Base-by-base conservation (phyloP, 2,113 vertebrate species). In the Cyanistes caeruleus region DNA sequence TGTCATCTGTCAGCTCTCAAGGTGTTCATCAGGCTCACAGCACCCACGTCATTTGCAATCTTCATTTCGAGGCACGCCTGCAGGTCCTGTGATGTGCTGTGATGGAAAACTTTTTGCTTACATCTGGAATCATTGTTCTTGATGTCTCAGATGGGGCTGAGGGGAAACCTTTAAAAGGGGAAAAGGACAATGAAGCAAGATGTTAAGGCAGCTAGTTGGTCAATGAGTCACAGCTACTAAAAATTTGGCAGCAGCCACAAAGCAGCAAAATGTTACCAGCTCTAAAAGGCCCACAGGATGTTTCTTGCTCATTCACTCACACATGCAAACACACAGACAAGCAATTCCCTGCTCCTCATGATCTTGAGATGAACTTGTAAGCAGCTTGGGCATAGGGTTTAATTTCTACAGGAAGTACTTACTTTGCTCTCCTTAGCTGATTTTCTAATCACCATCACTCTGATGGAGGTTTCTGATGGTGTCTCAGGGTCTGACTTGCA, bases 151-250 rank as follows among this genome's bases (percentile, higher is more conserved):
- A 44, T 84, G 83, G 81, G 87, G 64, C 20, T 70, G 81, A 94
- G 48, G 35, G 77, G 37, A 86, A 92, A 92, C 81, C 69, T 94
- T 84, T 74, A 30, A 22, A 52, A 84, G 72, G 84, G 92, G 65
- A 90, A 92, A 79, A 96, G 84, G 89, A 92, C 88, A 96, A 80
- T 93, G 93, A 90, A 82, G 67, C 59, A 94, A 85, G 52, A 92
- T 52, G 58, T 93, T 91, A 55, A 94, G 69, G 28, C 72, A 80
- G 79, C 63, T 90, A 68, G 83, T 68, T 11, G 20, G 60, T 83
- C 85, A 64, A 35, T 94, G 96, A 96, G 87, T 97, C 92, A 97
- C 62, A 73, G 80, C 74, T 79, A 90, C 65, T 60, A 88, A 95
- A 72, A 79, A 67, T 60, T 85, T 91, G 86, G 79, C 68, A 91